These are phyloP conservation scores for Nibea coibor DNA, from an alignment of 2,113 vertebrate genomes.

Conservation along the genomic window DNA sequence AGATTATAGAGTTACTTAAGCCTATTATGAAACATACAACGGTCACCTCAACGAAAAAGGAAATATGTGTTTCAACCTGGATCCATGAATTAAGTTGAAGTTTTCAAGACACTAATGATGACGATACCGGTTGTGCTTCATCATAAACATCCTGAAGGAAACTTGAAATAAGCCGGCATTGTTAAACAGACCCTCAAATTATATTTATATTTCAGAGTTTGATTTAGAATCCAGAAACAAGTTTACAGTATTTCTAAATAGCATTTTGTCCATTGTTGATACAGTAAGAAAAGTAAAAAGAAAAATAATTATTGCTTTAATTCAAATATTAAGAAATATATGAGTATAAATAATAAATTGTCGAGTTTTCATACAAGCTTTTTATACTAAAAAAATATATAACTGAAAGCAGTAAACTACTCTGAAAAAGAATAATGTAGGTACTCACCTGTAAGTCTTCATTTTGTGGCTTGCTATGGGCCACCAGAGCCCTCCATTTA, in stretches of 20 bases:
- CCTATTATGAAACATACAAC: conserved; percentile 8
- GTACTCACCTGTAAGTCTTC: conserved; percentile 69
- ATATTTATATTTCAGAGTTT: background rate
- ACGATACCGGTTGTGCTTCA: background rate
- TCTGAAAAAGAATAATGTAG: background rate
- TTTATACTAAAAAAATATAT: background rate
- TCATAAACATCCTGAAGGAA: background rate
- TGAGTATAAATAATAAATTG: too few relatives aligned
- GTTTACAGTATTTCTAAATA: background rate
- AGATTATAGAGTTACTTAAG: background rate
- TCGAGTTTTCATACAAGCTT: background rate
- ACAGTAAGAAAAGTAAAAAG: background rate
- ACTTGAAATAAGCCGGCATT: background rate
- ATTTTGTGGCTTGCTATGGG: conserved; percentile 30
- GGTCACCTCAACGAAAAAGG: background rate
- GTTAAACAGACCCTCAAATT: background rate
- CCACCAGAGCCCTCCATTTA: conserved; percentile 63
- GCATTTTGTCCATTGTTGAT: background rate
- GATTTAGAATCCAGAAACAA: conserved; percentile 3
- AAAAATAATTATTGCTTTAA: background rate
- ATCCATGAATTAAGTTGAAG: background rate
- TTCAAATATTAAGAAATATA: background rate
- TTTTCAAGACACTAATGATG: background rate
- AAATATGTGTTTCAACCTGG: background rate
- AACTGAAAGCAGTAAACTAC: background rate